Conservation (phyloP, 1,140 invertebrate species). For the Drosophila ogumai region DNA sequence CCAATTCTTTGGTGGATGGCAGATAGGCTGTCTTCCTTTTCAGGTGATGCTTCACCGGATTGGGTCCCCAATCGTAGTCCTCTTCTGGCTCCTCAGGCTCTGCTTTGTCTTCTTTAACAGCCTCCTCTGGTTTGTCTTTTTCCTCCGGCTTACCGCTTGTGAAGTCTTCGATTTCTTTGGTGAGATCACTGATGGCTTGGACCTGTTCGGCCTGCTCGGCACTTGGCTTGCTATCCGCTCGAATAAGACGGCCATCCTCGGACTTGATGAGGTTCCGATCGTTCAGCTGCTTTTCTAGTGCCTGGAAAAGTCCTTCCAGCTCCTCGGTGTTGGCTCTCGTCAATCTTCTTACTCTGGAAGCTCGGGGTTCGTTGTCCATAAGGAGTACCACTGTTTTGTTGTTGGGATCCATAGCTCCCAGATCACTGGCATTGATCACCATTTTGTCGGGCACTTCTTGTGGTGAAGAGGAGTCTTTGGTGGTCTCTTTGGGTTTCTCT, state of each 20-base stretch:
- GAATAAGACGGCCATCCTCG: constrained; percentile 66
- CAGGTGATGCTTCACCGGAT: constrained; percentile 75
- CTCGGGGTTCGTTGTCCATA: constrained; percentile 76
- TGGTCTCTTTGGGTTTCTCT: constrained; percentile 11
- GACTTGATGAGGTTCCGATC: constrained; percentile 75
- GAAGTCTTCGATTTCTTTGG: constrained; percentile 72
- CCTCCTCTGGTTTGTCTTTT: background rate
- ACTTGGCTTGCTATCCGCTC: constrained; percentile 40
- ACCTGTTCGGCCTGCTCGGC: constrained; percentile 57
- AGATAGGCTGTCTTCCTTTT: constrained; percentile 76
- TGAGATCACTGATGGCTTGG: constrained; percentile 71
- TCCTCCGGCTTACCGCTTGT: constrained; percentile 55
- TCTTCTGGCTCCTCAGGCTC: constrained; percentile 29
- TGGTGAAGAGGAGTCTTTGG: background rate
- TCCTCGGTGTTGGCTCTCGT: constrained; percentile 81
- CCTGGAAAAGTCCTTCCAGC: constrained; percentile 74
- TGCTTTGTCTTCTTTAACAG: constrained; percentile 8
- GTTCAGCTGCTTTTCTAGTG: constrained; percentile 74
- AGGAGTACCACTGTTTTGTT: constrained; percentile 77
- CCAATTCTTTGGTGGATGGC: constrained; percentile 77
- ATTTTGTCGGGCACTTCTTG: constrained; percentile 27
- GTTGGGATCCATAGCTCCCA: constrained; percentile 59
- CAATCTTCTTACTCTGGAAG: constrained; percentile 70
- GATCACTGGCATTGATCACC: constrained; percentile 35
- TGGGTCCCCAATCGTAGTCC: constrained; percentile 76